Conservation (phyloP, 2,113 vertebrate species). For the Onychostoma macrolepis region DNA sequence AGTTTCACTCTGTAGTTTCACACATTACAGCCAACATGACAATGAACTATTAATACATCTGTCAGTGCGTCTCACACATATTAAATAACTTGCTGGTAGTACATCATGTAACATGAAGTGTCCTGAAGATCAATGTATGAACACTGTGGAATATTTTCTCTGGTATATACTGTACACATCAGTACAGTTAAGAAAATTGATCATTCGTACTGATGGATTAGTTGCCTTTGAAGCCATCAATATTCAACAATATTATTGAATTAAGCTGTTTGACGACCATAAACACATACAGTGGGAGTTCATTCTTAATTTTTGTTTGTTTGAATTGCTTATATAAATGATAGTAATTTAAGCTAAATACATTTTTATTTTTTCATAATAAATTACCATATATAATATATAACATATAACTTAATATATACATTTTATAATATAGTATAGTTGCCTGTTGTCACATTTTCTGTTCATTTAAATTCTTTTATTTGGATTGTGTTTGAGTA, state of each 20-base stretch:
- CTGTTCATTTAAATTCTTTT: not conserved
- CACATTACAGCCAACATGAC: not conserved
- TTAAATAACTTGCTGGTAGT: not conserved
- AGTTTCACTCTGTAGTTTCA: constrained; percentile 48
- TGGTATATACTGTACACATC: not conserved
- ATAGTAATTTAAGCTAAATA: too few species aligned
- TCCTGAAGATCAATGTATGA: not conserved
- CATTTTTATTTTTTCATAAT: too few species aligned
- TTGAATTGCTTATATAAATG: not conserved
- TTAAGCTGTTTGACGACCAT: not conserved
- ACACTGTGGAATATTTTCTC: not conserved
- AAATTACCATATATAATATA: too few species aligned
- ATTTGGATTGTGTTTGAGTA: not conserved
- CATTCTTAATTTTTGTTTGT: not conserved
- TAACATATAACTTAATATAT: too few species aligned
- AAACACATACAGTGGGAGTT: not conserved
- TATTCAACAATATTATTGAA: not conserved
- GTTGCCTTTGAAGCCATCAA: not conserved
- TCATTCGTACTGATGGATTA: not conserved
- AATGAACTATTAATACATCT: not conserved
- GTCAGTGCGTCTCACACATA: not conserved
- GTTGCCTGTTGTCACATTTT: not conserved
- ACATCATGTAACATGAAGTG: not conserved
- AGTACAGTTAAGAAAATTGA: not conserved
- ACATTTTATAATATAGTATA: too few species aligned